Evolutionary conservation across 2,888 invertebrate species (phyloP).

Genomic region (Masnerella sp.): DNA sequence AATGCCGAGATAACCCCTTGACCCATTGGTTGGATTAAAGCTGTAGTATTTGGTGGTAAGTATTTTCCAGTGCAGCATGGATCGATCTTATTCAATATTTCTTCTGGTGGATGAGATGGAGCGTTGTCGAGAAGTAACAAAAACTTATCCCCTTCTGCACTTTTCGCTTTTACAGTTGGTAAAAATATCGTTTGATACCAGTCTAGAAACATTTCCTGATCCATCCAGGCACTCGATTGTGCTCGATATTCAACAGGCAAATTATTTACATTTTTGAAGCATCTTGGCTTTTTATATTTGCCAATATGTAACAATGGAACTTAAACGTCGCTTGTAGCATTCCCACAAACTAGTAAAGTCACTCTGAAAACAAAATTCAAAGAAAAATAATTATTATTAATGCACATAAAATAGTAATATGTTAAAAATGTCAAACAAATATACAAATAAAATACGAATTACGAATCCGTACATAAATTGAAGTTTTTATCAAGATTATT

Average conservation of each 20-base stretch:
- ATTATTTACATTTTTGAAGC: constrained; percentile 30
- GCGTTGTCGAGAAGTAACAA: constrained; percentile 54
- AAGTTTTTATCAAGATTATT: too few relatives aligned
- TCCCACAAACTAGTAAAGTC: constrained; percentile 12
- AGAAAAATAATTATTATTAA: too few relatives aligned
- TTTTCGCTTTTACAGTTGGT: constrained; percentile 7
- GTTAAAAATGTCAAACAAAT: too few relatives aligned
- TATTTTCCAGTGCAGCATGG: constrained; percentile 53
- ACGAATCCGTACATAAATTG: too few relatives aligned
- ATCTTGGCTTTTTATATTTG: constrained; percentile 30
- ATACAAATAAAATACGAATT: too few relatives aligned
- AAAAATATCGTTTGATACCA: constrained; percentile 40
- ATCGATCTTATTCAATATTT: constrained; percentile 16
- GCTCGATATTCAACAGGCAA: constrained; percentile 21
- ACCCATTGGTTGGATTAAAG: constrained; percentile 65
- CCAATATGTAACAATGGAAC: constrained; percentile 29
- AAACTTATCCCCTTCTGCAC: not conserved
- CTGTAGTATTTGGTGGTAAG: constrained; percentile 62
- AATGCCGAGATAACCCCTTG: constrained; percentile 63
- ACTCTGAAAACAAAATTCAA: constrained; percentile 14
- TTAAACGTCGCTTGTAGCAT: constrained; percentile 7
- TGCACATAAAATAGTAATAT: too few relatives aligned
- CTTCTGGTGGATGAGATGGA: constrained; percentile 44
- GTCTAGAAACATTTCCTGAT: constrained; percentile 13
- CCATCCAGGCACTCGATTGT: constrained; percentile 35